Percentiles rank a stretch among this genome's conserved stretches.
These are phyloP conservation scores for Bathybates hornii DNA, from an alignment of 2,113 vertebrate species.

Conservation along the genomic window DNA sequence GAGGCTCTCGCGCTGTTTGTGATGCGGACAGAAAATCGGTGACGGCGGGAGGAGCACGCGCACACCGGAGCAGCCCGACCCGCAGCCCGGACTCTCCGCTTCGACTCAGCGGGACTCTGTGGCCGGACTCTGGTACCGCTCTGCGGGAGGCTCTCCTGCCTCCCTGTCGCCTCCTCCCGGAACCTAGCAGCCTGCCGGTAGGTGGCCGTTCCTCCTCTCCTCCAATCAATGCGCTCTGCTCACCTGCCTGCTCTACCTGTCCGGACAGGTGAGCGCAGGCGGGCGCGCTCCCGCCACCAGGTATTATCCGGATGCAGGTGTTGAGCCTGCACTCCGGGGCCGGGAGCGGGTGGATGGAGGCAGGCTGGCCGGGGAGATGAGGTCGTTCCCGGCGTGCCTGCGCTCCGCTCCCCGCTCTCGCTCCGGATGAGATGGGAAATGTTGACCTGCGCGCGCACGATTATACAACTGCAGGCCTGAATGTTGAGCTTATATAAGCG, in stretches of 20 bases:
- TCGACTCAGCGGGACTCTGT: neutral
- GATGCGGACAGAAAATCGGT: slow-evolving; percentile 78
- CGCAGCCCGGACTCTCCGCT: slow-evolving; percentile 66
- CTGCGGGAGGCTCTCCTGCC: neutral
- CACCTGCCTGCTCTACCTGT: slow-evolving; percentile 40
- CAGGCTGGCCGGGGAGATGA: neutral
- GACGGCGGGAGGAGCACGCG: slow-evolving; percentile 78
- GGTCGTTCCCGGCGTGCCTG: neutral
- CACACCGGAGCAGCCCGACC: slow-evolving; percentile 88
- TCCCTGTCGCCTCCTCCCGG: neutral
- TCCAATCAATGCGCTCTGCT: slow-evolving; percentile 20
- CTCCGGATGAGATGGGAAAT: neutral
- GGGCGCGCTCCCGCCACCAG: neutral
- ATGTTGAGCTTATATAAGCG: neutral
- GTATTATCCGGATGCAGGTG: neutral
- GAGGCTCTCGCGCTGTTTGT: slow-evolving; percentile 82
- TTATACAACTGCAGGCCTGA: neutral
- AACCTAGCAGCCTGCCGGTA: neutral
- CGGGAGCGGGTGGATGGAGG: neutral
- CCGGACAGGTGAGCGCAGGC: slow-evolving; percentile 32
- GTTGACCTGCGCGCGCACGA: neutral
- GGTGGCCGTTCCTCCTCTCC: neutral
- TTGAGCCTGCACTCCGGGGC: neutral
- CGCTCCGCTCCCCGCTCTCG: neutral
- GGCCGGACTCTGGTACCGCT: neutral